A percentile compares a stretch with the other conserved stretches of the same genome.
phyloP scores from a whole-genome alignment of 2,888 invertebrate genomes.

The Brachypterus glaber region DNA sequence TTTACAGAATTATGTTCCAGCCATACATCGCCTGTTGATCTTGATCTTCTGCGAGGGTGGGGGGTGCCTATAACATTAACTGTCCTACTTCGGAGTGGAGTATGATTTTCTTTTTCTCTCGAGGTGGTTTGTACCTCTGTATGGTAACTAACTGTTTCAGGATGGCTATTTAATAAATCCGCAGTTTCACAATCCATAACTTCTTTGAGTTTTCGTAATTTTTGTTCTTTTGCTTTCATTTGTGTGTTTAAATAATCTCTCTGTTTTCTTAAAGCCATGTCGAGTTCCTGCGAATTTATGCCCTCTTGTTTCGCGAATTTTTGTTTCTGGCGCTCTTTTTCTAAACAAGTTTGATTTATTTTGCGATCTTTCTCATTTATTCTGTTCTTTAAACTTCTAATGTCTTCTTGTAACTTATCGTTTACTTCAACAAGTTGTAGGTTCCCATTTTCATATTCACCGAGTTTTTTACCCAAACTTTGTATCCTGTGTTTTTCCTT shows the following conservation, averaged over 20 bases:
- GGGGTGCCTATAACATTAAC: constrained; percentile 33
- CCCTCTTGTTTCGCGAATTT: constrained; percentile 64
- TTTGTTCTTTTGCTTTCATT: constrained; percentile 51
- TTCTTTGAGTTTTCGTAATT: constrained; percentile 44
- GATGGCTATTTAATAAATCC: not conserved
- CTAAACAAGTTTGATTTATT: constrained; percentile 53
- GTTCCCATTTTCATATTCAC: constrained; percentile 55
- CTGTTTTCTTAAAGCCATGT: constrained; percentile 50
- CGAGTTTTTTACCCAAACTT: constrained; percentile 57
- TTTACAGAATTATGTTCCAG: constrained; percentile 79
- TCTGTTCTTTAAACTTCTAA: constrained; percentile 26
- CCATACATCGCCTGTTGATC: constrained; percentile 73
- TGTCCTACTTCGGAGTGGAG: constrained; percentile 45
- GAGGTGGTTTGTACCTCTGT: constrained; percentile 7
- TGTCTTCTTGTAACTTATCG: constrained; percentile 47
- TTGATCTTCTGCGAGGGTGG: constrained; percentile 61
- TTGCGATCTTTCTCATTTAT: constrained; percentile 55
- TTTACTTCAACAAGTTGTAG: constrained; percentile 53
- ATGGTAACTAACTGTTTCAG: not conserved
- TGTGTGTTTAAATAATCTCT: constrained; percentile 44
- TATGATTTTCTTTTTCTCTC: constrained; percentile 67
- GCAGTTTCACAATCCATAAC: constrained; percentile 18
- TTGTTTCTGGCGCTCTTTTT: constrained; percentile 57
- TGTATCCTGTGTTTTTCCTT: constrained; percentile 57
- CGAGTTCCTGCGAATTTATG: constrained; percentile 62